Evolutionary conservation across 2,113 vertebrate species (phyloP).

Genomic region (Labeo catla): DNA sequence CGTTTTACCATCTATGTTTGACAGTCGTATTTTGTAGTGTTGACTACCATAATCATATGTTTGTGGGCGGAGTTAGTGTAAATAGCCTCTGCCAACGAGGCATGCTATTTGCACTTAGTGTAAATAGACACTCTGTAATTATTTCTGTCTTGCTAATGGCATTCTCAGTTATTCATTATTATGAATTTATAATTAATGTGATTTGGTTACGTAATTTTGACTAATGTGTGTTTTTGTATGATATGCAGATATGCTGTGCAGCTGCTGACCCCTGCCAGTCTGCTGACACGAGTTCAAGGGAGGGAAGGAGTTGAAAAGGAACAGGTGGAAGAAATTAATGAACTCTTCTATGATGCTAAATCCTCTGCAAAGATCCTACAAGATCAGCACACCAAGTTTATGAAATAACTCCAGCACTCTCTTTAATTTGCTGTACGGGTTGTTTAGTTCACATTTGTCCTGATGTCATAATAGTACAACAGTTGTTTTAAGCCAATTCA

Average conservation of each 20-base stretch:
- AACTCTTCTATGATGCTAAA: slow-evolving; percentile 98
- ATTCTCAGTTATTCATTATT: not conserved
- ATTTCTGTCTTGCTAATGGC: not conserved
- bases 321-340: slow-evolving; percentile 97
- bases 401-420: slow-evolving; percentile 80
- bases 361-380: slow-evolving; percentile 97
- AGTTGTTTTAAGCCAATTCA: not conserved
- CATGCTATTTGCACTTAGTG: no score
- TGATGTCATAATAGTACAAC: not conserved
- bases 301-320: slow-evolving; percentile 94
- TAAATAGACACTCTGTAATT: no score
- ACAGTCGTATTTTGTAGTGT: no score
- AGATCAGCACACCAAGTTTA: slow-evolving; percentile 96
- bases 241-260: slow-evolving; percentile 89
- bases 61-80: no score
- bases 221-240: slow-evolving; percentile 24
- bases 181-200: not conserved
- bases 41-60: no score
- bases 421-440: not conserved
- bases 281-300: slow-evolving; percentile 92
- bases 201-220: not conserved
- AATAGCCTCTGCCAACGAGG: no score
- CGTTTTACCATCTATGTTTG: no score
- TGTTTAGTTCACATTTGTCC: not conserved
- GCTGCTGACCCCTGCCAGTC: slow-evolving; percentile 92